Evolutionary conservation across 2,888 invertebrate species (phyloP), one percentile per base, ranked within the genome.

Genomic region (Agrotis ipsilon): DNA sequence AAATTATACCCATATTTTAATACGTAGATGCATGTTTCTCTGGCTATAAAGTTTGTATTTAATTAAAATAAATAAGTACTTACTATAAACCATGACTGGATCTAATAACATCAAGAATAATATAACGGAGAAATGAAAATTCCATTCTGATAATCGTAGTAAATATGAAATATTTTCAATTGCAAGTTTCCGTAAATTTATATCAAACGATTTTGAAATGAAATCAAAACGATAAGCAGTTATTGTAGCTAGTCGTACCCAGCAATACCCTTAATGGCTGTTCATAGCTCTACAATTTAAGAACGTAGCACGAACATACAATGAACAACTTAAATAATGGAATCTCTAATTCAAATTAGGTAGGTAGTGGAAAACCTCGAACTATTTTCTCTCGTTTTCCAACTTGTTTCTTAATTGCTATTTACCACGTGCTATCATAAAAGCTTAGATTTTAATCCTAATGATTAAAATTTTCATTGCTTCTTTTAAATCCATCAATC

Each of bases 51-150:
- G 18, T 46, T 54, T 19, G 11, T 58, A 62, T 75, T 80, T 19
- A 62, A 75, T 61, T 69, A 52, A 59, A 51, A 46, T 54, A 46
- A 48, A 72, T 39, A 57, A 46, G 18, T 68, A 16, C 24, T 27
- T 63, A 16, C 24, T 27, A 21, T 54, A 49, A 54, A 69, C 69
- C 77, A 49, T 80, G 57, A 39, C 64, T 65, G 58, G 1, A 76
- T 65, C 64, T 46, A 76, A 80, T 66, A 55, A 39, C 45, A 24
- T 68, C 43, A 75, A 54, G 39, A 61, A 65, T 54, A n/a, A n/a
- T n/a, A 60, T 39, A 19, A 46, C 55, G n/a, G 24, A 64, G 14
- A 60, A 69, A 69, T 57, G 9, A 48, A 72, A 51, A 13, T 57
- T 64, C 39, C 18, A 46, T 69, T 80, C 51, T 65, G 61, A 75